These are phyloP conservation scores for Arvicanthis niloticus DNA, from an alignment of 2,113 vertebrate species.

Conservation along the genomic window DNA sequence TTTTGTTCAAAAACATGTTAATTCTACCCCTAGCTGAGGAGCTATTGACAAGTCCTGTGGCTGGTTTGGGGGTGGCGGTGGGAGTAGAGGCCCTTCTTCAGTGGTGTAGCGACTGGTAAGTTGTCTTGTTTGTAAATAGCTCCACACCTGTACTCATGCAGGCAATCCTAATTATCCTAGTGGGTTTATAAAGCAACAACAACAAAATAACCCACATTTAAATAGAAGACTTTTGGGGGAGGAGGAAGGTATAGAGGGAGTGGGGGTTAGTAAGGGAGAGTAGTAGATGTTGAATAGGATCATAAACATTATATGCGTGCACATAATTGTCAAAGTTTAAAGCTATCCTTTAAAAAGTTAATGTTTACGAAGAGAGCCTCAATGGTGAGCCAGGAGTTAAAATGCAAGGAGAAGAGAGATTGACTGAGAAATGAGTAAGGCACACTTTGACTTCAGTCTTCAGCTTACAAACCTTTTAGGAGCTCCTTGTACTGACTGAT, in stretches of 20 bases:
- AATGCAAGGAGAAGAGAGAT: not conserved
- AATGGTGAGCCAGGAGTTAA: not conserved
- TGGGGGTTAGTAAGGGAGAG: not conserved
- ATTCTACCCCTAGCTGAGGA: not conserved
- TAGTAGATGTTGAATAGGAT: not conserved
- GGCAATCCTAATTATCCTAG: not conserved
- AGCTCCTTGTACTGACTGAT: not conserved
- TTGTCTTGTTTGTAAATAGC: not conserved
- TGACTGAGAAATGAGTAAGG: not conserved
- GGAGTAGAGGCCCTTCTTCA: not conserved
- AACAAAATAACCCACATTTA: not conserved
- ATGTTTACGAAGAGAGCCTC: not conserved
- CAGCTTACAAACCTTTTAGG: not conserved
- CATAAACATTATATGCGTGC: not conserved
- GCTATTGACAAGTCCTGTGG: too few relatives aligned
- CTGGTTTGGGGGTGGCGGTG: not conserved
- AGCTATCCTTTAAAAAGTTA: not conserved
- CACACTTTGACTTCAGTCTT: not conserved
- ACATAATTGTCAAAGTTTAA: not conserved
- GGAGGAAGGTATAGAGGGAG: not conserved
- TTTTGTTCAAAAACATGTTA: slow-evolving; percentile 50
- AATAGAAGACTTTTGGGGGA: not conserved
- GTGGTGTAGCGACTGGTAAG: not conserved
- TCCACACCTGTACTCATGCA: too few relatives aligned
- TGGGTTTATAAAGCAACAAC: not conserved